These are phyloP conservation scores for Ericerus pela DNA, from an alignment of 1,140 invertebrate genomes.

Conservation along the genomic window DNA sequence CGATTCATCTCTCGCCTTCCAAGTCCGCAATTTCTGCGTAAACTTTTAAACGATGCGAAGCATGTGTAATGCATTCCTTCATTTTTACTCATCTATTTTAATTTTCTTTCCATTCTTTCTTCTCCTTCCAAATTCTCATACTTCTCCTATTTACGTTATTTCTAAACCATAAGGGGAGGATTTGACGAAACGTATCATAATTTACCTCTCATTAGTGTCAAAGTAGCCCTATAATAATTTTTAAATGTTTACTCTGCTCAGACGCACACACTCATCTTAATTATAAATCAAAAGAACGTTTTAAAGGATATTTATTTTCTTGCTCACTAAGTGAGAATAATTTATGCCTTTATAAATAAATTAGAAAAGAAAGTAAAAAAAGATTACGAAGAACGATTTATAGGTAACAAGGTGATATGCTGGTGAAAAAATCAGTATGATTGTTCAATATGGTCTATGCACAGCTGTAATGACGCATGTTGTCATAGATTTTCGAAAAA, in stretches of 20 bases:
- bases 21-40: neutral
- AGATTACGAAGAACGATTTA: too few species aligned
- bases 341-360: constrained; percentile 9
- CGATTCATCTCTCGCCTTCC: neutral
- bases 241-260: constrained; percentile 8
- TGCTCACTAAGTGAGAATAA: neutral
- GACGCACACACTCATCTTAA: constrained; percentile 6
- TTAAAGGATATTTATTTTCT: constrained; percentile 11
- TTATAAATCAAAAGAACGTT: constrained; percentile 9
- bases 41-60: neutral
- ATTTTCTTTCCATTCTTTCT: neutral
- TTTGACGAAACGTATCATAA: constrained; percentile 11
- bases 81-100: constrained; percentile 6
- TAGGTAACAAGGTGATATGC: too few species aligned
- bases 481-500: too few species aligned
- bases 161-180: neutral
- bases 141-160: neutral
- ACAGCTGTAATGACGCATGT: too few species aligned
- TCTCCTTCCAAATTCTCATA: neutral
- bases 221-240: constrained; percentile 12
- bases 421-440: too few species aligned
- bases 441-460: too few species aligned
- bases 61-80: constrained; percentile 6
- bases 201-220: constrained; percentile 12
- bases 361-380: too few species aligned